These are phyloP conservation scores for Papilio gigon DNA, from an alignment of 2,888 invertebrate genomes.

Conservation along the genomic window DNA sequence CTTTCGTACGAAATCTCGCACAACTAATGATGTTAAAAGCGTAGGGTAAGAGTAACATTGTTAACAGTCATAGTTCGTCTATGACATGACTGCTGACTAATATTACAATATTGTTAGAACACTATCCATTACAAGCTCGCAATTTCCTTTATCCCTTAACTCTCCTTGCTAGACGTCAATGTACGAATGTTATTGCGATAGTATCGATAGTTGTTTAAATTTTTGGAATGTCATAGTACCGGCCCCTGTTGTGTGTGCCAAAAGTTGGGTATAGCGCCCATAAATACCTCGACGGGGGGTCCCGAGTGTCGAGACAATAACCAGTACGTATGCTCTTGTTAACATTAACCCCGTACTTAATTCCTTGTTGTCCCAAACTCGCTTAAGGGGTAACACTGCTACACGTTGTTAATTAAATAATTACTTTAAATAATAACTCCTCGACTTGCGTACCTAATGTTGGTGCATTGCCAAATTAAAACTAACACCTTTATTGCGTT, in stretches of 20 bases:
- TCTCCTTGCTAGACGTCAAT: conserved; percentile 20
- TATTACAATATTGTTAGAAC: not conserved
- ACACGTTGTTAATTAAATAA: conserved; percentile 81
- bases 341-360: conserved; percentile 80
- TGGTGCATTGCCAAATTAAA: conserved; percentile 13
- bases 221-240: conserved; percentile 36
- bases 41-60: conserved; percentile 79
- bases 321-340: conserved; percentile 77
- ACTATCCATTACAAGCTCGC: conserved; percentile 40
- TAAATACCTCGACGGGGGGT: conserved; percentile 78
- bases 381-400: conserved; percentile 78
- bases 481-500: not conserved
- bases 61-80: conserved; percentile 75
- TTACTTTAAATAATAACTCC: conserved; percentile 81
- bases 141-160: not conserved
- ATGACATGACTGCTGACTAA: conserved; percentile 17
- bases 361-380: conserved; percentile 80
- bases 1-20: conserved; percentile 76
- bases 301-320: conserved; percentile 68
- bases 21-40: conserved; percentile 80
- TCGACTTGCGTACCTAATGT: conserved; percentile 45
- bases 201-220: conserved; percentile 14
- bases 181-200: not conserved
- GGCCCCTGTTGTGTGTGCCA: conserved; percentile 69
- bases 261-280: conserved; percentile 74